Percentiles rank a stretch among this genome's conserved stretches.
phyloP scores from a whole-genome alignment of 64 coral and sea anemone species.

The Pocillopora damicornis region DNA sequence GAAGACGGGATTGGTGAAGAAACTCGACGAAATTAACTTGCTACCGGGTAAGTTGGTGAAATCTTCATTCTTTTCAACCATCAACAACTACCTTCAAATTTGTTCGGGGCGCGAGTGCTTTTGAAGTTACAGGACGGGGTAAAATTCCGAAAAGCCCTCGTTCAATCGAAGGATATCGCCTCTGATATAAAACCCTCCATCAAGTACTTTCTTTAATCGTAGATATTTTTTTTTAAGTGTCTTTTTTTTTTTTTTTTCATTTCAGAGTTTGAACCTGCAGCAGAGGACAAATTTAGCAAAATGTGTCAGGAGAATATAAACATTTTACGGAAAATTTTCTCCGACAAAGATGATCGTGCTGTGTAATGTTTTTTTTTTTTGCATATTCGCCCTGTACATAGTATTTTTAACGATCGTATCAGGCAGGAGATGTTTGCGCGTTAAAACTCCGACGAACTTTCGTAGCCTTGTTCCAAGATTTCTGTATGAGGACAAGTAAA shows the following conservation, averaged over 20 bases:
- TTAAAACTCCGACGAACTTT: background rate
- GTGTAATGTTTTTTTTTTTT: background rate
- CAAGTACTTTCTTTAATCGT: no score
- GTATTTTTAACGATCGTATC: background rate
- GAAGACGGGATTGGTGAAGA: conserved; percentile 51
- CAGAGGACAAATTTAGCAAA: conserved; percentile 1
- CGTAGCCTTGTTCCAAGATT: background rate
- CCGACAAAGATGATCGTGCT: conserved; percentile 1
- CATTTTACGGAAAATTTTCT: conserved; percentile 9
- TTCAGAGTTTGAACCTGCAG: background rate
- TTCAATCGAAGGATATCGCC: no score
- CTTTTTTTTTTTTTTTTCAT: background rate
- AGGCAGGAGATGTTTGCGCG: background rate
- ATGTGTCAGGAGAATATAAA: conserved; percentile 10
- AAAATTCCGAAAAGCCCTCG: no score
- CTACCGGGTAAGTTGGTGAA: conserved; percentile 21
- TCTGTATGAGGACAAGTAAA: background rate
- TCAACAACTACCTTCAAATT: no score
- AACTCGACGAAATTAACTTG: conserved; percentile 64
- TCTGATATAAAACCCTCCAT: no score
- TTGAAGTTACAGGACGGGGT: no score
- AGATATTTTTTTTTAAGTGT: no score
- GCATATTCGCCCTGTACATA: conserved; percentile 1
- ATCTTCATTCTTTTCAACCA: no score
- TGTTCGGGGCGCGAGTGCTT: no score